A percentile compares a stretch with the other conserved stretches of the same genome.
Conservation (phyloP, 2,113 vertebrate species). For the Paraplagusia blochii region DNA sequence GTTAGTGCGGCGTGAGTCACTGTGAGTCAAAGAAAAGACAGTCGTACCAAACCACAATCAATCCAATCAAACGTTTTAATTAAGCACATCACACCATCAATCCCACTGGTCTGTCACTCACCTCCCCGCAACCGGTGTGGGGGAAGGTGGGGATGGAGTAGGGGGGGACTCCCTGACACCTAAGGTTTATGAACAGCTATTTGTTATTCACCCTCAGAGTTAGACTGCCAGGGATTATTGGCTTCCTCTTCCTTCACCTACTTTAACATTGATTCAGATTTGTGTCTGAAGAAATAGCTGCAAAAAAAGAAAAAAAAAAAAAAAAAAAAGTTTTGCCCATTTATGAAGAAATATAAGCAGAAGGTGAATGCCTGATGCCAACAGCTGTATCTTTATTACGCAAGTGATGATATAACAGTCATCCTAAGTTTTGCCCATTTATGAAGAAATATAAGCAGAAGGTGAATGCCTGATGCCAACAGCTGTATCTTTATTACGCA, state of each 20-base stretch:
- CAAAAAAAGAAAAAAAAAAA: neutral
- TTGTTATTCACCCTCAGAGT: conserved; percentile 23
- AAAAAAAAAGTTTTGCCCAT: conserved; percentile 3
- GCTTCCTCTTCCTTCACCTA: neutral
- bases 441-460: neutral
- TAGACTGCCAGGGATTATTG: conserved; percentile 13
- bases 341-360: neutral
- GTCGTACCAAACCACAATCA: conserved; percentile 2
- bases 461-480: conserved; percentile 11
- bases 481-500: conserved; percentile 21
- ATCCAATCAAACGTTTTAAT: neutral
- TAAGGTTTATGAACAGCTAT: neutral
- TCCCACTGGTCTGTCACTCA: neutral
- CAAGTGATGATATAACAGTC: conserved; percentile 16
- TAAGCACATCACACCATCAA: neutral
- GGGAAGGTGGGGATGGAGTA: neutral
- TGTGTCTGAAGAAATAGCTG: conserved; percentile 4
- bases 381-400: conserved; percentile 21
- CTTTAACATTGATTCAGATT: conserved; percentile 6
- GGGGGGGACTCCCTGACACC: conserved; percentile 1
- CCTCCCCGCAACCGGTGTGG: neutral
- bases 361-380: conserved; percentile 10
- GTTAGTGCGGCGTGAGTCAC: conserved; percentile 33
- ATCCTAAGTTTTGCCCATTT: conserved; percentile 30
- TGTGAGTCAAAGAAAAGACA: conserved; percentile 40